phyloP scores from a whole-genome alignment of 2,888 invertebrate genomes.

The Athripsodes cinereus region DNA sequence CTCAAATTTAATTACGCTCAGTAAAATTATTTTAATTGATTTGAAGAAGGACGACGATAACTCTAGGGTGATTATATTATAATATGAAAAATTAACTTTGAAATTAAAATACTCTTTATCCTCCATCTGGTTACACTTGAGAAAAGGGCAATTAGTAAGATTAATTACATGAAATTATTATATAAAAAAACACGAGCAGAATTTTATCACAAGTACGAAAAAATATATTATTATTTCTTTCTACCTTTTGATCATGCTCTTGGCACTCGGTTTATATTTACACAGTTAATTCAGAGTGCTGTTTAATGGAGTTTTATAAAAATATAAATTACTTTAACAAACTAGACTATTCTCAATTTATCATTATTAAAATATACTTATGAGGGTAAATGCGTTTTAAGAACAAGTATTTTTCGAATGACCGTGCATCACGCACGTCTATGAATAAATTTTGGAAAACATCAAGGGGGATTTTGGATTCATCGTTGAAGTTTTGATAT shows the following conservation, averaged over 20 bases:
- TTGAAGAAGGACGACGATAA: too few species aligned
- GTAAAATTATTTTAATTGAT: too few species aligned
- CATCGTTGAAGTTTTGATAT: too few species aligned
- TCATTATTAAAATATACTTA: too few species aligned
- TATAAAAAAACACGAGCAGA: conserved; percentile 5
- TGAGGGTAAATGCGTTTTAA: too few species aligned
- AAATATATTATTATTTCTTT: not conserved
- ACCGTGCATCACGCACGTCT: too few species aligned
- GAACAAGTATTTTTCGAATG: too few species aligned
- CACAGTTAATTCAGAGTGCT: not conserved
- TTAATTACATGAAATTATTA: conserved; percentile 18
- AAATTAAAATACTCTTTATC: not conserved
- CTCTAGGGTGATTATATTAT: not conserved
- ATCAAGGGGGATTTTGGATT: too few species aligned
- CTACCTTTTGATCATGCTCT: not conserved
- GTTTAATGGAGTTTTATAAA: not conserved
- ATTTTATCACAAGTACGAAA: not conserved
- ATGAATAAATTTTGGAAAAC: too few species aligned
- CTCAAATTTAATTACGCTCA: too few species aligned
- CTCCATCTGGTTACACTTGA: conserved; percentile 1
- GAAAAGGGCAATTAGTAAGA: conserved; percentile 16
- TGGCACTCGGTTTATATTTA: not conserved
- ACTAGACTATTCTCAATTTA: not conserved
- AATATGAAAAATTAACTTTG: not conserved
- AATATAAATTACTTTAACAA: not conserved